Evolutionary conservation across 1,140 invertebrate genomes (phyloP).

Genomic region (Paraescarpia echinospica): DNA sequence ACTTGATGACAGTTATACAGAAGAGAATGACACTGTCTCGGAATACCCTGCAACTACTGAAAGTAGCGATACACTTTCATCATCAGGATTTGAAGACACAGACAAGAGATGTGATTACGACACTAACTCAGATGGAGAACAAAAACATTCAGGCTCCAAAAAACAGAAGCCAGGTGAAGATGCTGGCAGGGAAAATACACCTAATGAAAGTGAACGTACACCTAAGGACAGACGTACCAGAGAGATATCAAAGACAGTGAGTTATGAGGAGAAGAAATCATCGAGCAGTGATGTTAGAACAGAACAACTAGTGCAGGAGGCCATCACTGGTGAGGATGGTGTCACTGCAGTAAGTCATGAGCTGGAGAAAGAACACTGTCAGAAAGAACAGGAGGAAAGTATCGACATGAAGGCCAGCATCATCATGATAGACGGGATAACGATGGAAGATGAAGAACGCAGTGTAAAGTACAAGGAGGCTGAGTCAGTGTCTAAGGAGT

Average conservation of each 20-base stretch:
- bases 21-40: neutral
- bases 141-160: neutral
- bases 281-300: neutral
- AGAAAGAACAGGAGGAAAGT: neutral
- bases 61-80: neutral
- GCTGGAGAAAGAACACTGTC: neutral
- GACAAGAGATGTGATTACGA: neutral
- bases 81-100: neutral
- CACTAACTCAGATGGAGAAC: neutral
- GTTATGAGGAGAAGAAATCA: neutral
- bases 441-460: neutral
- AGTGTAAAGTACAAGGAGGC: neutral
- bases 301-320: neutral
- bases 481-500: neutral
- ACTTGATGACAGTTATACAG: neutral
- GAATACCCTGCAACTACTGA: neutral
- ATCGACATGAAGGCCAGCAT: neutral
- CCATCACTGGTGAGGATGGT: neutral
- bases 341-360: neutral
- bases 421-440: neutral
- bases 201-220: neutral
- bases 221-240: neutral
- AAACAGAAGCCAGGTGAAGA: neutral
- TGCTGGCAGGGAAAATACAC: neutral
- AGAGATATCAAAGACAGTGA: neutral